Conservation (phyloP, 2,797 vertebrate genomes). For the Taeniopygia guttata region DNA sequence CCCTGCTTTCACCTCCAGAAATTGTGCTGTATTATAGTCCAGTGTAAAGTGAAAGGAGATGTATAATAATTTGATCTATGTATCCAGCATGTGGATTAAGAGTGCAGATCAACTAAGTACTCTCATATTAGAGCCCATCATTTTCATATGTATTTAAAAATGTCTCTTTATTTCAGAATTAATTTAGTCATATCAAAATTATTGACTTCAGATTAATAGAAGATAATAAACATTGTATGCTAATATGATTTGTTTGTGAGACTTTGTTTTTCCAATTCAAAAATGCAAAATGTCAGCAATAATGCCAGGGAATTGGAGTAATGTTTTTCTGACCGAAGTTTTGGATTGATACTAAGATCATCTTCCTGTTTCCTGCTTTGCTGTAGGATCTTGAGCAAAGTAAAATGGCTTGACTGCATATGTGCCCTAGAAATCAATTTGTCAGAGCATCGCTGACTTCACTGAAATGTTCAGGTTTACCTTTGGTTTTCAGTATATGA, state of each 20-base stretch:
- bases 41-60: slow-evolving; percentile 31
- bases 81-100: slow-evolving; percentile 70
- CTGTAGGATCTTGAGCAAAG: neutral
- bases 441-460: neutral
- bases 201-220: slow-evolving; percentile 55
- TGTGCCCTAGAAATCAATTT: neutral
- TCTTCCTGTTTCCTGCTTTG: neutral
- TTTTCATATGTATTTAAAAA: slow-evolving; percentile 59
- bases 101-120: slow-evolving; percentile 41
- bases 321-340: neutral
- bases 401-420: neutral
- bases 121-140: slow-evolving; percentile 35
- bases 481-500: neutral
- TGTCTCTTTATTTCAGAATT: slow-evolving; percentile 59
- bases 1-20: slow-evolving; percentile 7
- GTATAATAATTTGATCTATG: neutral
- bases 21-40: slow-evolving; percentile 15
- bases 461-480: neutral
- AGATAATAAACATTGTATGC: slow-evolving; percentile 64
- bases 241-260: neutral
- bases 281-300: neutral
- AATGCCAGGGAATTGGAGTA: neutral
- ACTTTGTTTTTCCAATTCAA: neutral
- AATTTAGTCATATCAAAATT: slow-evolving; percentile 56
- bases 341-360: neutral